phyloP scores from a whole-genome alignment of 2,113 vertebrate genomes.

The Calidris pygmaea region DNA sequence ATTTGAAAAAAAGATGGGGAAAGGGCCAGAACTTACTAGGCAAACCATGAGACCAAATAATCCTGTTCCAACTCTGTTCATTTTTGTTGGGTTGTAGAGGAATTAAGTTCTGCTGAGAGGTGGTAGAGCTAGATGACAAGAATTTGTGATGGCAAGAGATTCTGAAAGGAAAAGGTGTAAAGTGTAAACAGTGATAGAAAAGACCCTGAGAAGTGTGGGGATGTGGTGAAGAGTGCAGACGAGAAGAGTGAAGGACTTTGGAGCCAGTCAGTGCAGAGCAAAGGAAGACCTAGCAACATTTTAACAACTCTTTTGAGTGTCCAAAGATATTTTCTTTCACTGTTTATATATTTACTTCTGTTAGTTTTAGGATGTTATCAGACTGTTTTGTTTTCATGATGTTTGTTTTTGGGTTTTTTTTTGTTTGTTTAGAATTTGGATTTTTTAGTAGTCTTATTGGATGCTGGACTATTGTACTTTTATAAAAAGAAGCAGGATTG shows the following conservation, averaged over 20 bases:
- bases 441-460: neutral
- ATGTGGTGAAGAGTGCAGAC: neutral
- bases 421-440: no score
- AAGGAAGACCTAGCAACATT: neutral
- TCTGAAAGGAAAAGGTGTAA: neutral
- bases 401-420: neutral
- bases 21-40: neutral
- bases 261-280: neutral
- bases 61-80: neutral
- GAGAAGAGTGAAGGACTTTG: neutral
- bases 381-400: fast-evolving
- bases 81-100: neutral
- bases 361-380: neutral
- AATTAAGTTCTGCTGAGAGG: neutral
- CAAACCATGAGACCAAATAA: neutral
- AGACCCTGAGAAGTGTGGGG: neutral
- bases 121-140: neutral
- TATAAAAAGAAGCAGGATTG: neutral
- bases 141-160: neutral
- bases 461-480: neutral
- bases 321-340: neutral
- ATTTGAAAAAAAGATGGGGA: neutral
- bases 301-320: neutral
- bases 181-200: neutral
- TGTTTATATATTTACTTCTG: neutral